Evolutionary conservation across 2,797 vertebrate species (phyloP).

Genomic region (Botia kubotai): DNA sequence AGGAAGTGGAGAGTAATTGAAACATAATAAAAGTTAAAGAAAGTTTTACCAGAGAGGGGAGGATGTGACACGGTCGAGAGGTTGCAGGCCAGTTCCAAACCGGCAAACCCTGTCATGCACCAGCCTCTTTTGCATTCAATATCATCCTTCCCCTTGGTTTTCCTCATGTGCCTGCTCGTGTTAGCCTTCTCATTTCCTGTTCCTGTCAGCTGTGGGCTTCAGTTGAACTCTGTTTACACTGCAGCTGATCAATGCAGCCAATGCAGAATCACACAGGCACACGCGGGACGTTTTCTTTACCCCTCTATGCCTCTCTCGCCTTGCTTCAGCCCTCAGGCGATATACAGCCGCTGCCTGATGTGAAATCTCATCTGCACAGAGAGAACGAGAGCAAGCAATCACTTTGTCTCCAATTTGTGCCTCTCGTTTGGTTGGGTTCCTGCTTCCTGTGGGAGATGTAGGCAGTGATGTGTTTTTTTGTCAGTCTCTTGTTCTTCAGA

Average conservation of each 20-base stretch:
- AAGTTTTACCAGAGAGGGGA: neutral
- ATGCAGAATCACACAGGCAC: slow-evolving; percentile 47
- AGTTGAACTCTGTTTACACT: slow-evolving; percentile 41
- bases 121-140: slow-evolving; percentile 5
- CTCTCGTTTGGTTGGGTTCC: neutral
- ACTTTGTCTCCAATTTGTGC: slow-evolving; percentile 43
- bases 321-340: slow-evolving; percentile 21
- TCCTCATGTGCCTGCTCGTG: neutral
- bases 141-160: neutral
- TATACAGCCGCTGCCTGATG: slow-evolving; percentile 31
- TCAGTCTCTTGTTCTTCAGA: slow-evolving; percentile 22
- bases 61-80: neutral
- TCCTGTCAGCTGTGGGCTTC: slow-evolving; percentile 19
- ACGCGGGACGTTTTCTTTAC: slow-evolving; percentile 31
- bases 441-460: slow-evolving; percentile 27
- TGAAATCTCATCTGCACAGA: slow-evolving; percentile 29
- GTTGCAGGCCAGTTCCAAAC: neutral
- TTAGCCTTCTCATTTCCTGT: slow-evolving; percentile 30
- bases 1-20: neutral
- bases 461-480: slow-evolving; percentile 34
- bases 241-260: slow-evolving; percentile 26
- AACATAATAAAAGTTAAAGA: neutral
- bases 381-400: slow-evolving; percentile 8
- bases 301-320: neutral
- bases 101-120: no score